Percentiles rank a stretch among this genome's conserved stretches.
These are phyloP conservation scores for Bathynomus jamesi DNA, from an alignment of 1,140 invertebrate species.

Conservation along the genomic window DNA sequence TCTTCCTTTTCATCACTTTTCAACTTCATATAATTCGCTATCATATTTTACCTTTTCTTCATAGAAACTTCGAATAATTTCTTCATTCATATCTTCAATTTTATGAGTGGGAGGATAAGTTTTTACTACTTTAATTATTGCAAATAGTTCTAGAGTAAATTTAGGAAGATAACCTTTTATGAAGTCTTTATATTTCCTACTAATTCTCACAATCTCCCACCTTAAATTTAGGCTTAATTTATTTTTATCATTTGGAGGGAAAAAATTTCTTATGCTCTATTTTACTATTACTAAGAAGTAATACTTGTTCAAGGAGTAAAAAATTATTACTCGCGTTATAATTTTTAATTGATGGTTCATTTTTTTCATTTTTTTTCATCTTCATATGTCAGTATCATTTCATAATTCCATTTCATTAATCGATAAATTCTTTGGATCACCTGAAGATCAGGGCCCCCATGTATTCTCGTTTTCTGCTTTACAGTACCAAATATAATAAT, in stretches of 20 bases:
- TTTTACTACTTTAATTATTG: slow-evolving; percentile 30
- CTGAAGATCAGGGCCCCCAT: too few relatives aligned
- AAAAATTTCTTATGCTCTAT: background rate
- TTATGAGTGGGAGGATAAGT: slow-evolving; percentile 16
- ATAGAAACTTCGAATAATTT: slow-evolving; percentile 17
- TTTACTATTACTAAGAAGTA: slow-evolving; percentile 14
- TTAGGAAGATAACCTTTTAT: slow-evolving; percentile 36
- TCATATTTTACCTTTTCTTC: slow-evolving; percentile 3
- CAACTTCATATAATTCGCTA: slow-evolving; percentile 11
- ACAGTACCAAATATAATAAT: too few relatives aligned
- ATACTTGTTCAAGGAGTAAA: slow-evolving; percentile 29
- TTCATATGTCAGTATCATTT: too few relatives aligned
- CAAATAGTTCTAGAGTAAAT: slow-evolving; percentile 38
- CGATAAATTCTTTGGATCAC: too few relatives aligned
- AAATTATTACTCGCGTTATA: slow-evolving; percentile 39
- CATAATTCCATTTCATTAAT: too few relatives aligned
- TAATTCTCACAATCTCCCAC: slow-evolving; percentile 38
- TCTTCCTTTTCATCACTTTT: slow-evolving; percentile 10
- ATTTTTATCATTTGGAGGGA: background rate
- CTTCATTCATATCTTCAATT: slow-evolving; percentile 26
- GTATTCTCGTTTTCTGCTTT: too few relatives aligned
- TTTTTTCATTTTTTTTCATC: too few relatives aligned
- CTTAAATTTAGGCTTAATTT: slow-evolving; percentile 14
- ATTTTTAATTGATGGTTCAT: slow-evolving; percentile 28
- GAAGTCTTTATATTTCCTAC: slow-evolving; percentile 21